Evolutionary conservation across 2,797 vertebrate species (phyloP).

Genomic region (Peromyscus eremicus): DNA sequence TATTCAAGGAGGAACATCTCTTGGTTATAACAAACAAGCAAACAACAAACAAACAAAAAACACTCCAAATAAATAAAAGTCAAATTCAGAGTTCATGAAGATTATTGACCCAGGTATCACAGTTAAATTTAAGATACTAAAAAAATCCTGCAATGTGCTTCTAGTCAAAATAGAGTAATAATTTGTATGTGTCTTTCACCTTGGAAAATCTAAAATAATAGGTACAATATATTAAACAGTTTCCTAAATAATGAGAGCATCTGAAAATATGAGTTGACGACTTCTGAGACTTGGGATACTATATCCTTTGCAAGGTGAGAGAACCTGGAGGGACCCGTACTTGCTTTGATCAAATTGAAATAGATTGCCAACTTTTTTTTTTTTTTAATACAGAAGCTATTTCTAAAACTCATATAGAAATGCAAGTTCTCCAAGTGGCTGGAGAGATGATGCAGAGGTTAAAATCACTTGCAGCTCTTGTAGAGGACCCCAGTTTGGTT

Average conservation of each 20-base stretch:
- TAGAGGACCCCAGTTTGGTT: not conserved
- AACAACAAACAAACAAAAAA: not conserved
- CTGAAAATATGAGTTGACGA: not conserved
- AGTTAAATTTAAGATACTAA: not conserved
- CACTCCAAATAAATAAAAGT: not conserved
- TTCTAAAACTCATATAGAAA: not conserved
- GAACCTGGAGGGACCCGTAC: not conserved
- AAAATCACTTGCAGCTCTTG: not conserved
- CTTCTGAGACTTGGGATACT: not conserved
- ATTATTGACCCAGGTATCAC: not conserved
- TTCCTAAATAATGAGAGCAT: not conserved
- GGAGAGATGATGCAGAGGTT: not conserved
- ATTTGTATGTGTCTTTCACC: not conserved
- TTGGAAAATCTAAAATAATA: not conserved
- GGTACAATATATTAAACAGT: not conserved
- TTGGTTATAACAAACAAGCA: not conserved
- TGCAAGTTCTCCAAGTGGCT: not conserved
- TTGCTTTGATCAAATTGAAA: not conserved
- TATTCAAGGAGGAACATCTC: conserved; percentile 8
- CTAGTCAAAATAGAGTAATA: not conserved
- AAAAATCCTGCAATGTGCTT: not conserved
- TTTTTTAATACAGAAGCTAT: not conserved
- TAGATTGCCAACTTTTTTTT: not conserved
- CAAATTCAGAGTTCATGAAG: not conserved
- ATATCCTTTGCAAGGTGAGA: not conserved